Conservation (phyloP, 2,113 vertebrate species). For the Ageneiosus marmoratus region DNA sequence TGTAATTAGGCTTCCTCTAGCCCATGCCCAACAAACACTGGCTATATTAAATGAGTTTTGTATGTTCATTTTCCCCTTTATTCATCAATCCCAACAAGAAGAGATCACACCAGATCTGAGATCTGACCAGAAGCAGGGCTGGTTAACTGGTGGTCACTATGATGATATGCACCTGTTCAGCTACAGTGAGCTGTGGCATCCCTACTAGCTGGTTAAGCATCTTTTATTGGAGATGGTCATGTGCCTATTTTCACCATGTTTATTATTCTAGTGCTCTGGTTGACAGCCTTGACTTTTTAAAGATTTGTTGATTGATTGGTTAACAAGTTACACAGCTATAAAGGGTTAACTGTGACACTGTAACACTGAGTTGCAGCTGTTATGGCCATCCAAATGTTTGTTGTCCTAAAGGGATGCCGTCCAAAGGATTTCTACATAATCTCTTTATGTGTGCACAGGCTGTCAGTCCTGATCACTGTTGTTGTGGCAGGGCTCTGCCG, state of each 20-base stretch:
- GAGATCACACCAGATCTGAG: conserved; percentile 21
- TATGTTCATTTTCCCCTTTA: not conserved
- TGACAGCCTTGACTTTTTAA: conserved; percentile 22
- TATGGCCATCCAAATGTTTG: conserved; percentile 31
- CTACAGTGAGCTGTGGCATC: conserved; percentile 12
- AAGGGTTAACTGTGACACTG: conserved; percentile 19
- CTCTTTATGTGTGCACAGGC: conserved; percentile 59
- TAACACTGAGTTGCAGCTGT: conserved; percentile 49
- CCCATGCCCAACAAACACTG: conserved; percentile 25
- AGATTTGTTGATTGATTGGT: conserved; percentile 7
- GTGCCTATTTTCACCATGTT: not conserved
- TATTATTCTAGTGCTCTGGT: not conserved
- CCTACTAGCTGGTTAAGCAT: conserved; percentile 9
- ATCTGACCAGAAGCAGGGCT: not conserved
- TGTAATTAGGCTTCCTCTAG: conserved; percentile 65
- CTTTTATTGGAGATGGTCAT: not conserved
- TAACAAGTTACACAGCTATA: conserved; percentile 8
- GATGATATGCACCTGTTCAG: not conserved
- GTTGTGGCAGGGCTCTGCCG: conserved; percentile 35
- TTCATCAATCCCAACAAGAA: conserved; percentile 6
- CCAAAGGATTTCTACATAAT: conserved; percentile 57
- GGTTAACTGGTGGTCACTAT: not conserved
- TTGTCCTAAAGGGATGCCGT: conserved; percentile 53
- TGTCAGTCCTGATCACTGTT: conserved; percentile 58
- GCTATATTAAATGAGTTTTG: conserved; percentile 1